Evolutionary conservation across 2,888 invertebrate genomes (phyloP), one percentile per base, ranked within the genome.

Genomic region (Diachrysia chrysitis): DNA sequence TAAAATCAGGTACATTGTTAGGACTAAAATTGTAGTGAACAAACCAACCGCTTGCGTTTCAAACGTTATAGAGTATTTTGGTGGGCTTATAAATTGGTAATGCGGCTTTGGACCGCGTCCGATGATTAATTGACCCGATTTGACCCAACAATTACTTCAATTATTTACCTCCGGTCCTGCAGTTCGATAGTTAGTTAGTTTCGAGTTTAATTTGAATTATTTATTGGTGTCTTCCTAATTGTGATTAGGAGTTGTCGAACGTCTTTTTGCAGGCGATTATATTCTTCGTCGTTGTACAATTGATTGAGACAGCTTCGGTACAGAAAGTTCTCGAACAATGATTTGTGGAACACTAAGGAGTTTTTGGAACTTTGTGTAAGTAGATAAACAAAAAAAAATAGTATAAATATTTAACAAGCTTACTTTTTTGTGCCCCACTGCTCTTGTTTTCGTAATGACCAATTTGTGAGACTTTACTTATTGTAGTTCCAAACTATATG

Each of bases 71-170:
- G 84, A 79, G 84, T 88, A 88, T 90, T 92, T 92, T 82, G 89
- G 89, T 83, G 78, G 82, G 83, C 81, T 83, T 85, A 89, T 92
- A 89, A 92, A 93, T 93, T 89, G 86, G 85, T 92, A 90, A 92
- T 89, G 88, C 84, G 85, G 85, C 89, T 85, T 83, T 83, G 83
- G 87, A 86, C 88, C 87, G 87, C 89, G 86, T 88, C 90, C 89
- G 86, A 93, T 93, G 91, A 94, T 94, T 93, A 94, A 94, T 95
- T 95, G 94, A 94, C 93, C 94, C 88, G 86, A 89, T 90, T 89
- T 89, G 92, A 93, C 93, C 93, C 85, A 88, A 86, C 93, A 94
- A 94, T 94, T 94, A 91, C 93, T 91, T 92, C 92, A 95, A 95
- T 95, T 93, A 95, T 93, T 93, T 91, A 92, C 91, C 93, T 93